phyloP scores from a whole-genome alignment of 2,113 vertebrate species.

The Calyptomena viridis region DNA sequence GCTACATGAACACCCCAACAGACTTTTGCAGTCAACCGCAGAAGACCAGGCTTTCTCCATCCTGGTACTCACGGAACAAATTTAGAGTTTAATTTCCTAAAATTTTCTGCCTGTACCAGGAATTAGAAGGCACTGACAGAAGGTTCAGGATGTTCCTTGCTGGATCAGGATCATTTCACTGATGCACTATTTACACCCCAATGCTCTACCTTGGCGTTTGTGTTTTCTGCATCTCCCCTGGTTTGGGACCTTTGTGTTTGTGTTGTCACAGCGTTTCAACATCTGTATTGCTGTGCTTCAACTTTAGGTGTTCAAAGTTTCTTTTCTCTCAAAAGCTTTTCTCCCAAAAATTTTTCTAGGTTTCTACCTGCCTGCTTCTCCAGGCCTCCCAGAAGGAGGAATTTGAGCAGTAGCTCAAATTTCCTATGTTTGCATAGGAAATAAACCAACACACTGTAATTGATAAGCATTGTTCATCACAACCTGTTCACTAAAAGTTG shows the following conservation, averaged over 20 bases:
- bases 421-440: neutral
- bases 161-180: neutral
- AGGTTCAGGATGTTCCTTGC: neutral
- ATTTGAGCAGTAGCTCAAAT: accelerated
- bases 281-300: neutral
- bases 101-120: neutral
- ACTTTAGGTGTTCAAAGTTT: neutral
- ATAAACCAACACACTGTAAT: neutral
- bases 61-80: accelerated
- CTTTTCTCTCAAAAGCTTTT: neutral
- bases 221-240: neutral
- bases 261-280: neutral
- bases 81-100: neutral
- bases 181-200: neutral
- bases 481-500: neutral
- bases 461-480: neutral
- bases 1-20: accelerated
- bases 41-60: too few species aligned
- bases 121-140: neutral
- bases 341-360: neutral
- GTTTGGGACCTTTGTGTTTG: accelerated
- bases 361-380: neutral
- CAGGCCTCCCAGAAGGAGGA: neutral
- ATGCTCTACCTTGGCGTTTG: neutral
- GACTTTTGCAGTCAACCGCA: accelerated